These are phyloP conservation scores for Periparus ater DNA, from an alignment of 2,797 vertebrate genomes.

Conservation along the genomic window DNA sequence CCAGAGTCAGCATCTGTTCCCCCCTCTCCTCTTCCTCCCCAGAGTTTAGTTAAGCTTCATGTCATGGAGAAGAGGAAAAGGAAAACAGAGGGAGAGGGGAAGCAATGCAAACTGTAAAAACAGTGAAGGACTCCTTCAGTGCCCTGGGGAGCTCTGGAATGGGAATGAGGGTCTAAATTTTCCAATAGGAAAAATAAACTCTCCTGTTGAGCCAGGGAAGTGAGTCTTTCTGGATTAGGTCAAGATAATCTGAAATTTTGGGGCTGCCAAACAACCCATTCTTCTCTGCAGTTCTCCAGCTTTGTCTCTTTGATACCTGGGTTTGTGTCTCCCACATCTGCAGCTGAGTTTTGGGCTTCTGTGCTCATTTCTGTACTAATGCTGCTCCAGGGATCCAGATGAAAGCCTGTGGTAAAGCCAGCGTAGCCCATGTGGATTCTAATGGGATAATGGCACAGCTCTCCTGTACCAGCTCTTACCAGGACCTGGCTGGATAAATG, in stretches of 20 bases:
- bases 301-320: not conserved
- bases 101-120: constrained; percentile 17
- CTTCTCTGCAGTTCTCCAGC: not conserved
- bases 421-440: too few species aligned
- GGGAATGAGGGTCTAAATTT: constrained; percentile 13
- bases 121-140: not conserved
- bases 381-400: not conserved
- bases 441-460: not conserved
- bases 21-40: not conserved
- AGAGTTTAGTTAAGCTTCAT: not conserved
- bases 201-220: not conserved
- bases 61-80: not conserved
- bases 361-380: not conserved
- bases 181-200: constrained; percentile 24
- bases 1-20: not conserved
- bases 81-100: not conserved
- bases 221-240: not conserved
- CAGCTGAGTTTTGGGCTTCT: not conserved
- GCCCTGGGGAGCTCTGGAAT: not conserved
- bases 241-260: not conserved
- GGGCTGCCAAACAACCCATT: not conserved
- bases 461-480: not conserved
- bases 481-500: not conserved
- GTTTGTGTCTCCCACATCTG: not conserved
- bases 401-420: not conserved